Evolutionary conservation across 2,797 vertebrate genomes (phyloP).

Genomic region (Bucorvus abyssinicus): DNA sequence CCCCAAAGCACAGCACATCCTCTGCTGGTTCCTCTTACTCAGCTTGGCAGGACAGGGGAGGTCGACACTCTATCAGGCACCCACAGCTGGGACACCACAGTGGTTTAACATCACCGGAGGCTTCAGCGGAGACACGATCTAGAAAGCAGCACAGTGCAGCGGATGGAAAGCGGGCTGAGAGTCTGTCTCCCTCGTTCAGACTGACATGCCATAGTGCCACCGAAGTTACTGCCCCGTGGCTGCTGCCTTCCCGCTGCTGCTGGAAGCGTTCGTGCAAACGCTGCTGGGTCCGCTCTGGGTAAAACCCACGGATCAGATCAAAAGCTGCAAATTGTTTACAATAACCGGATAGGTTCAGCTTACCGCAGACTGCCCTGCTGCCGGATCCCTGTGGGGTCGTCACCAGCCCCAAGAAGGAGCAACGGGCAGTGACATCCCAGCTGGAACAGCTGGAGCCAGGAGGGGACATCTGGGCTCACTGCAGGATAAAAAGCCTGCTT

Average conservation of each 20-base stretch:
- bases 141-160: neutral
- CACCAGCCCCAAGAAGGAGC: neutral
- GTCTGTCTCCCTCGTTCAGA: neutral
- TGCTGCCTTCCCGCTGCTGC: neutral
- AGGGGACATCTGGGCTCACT: neutral
- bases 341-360: neutral
- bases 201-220: rapidly evolving
- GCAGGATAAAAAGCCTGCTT: neutral
- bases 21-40: neutral
- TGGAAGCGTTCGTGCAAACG: rapidly evolving
- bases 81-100: neutral
- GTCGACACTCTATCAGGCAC: neutral
- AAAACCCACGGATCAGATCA: neutral
- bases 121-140: neutral
- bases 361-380: neutral
- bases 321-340: neutral
- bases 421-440: neutral
- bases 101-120: neutral
- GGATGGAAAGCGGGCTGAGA: neutral
- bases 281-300: neutral
- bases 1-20: neutral
- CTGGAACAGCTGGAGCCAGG: neutral
- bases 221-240: neutral
- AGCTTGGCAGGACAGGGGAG: neutral
- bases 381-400: neutral